Evolutionary conservation across 2,888 invertebrate species (phyloP), one percentile per base, ranked within the genome.

Genomic region (Hydropsyche betteni): DNA sequence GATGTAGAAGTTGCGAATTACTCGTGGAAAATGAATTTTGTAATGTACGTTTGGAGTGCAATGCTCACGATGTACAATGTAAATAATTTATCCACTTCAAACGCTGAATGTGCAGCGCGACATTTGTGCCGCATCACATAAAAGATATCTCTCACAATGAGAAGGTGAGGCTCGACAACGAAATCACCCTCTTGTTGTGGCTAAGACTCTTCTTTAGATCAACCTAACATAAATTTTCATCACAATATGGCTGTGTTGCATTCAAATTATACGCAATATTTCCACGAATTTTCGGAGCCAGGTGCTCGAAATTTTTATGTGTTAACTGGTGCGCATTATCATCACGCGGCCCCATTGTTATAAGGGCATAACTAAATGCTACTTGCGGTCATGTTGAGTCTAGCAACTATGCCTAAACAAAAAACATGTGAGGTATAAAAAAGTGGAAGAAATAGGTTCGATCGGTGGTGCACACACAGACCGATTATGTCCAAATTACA

Each of bases 401-500:
- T 44, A 50, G 52, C 24, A 51, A 70, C 70, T 64, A 36, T 50
- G 76, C 61, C 74, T 74, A 69, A 34, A 58, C 10, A 50, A 68
- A 73, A 75, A 76, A 74, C 74, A 74, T 75, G 73, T 74, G 76
- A 51, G 53, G n/a, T 68, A 14, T 53, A 36, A 53, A 51, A 55
- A 33, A 52, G 24, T 74, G 75, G 74, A 76, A 69, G 50, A 74
- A 75, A 75, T 68, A 79, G 75, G 69, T 33, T 51, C 73, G 77
- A 79, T 74, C 76, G 76, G 71, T 75, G 77, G 71, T 76, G 77
- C 75, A 79, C 76, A 79, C 44, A 44, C 44, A 10, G 44, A 44
- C 79, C 79, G 77, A 79, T 79, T 79, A 79, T 77, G 71, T 76
- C 70, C 75, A 69, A 79, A 79, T 79, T 79, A 79, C 72, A 79